Conservation (phyloP, 2,888 invertebrate genomes). For the Antheraea yamamai region DNA sequence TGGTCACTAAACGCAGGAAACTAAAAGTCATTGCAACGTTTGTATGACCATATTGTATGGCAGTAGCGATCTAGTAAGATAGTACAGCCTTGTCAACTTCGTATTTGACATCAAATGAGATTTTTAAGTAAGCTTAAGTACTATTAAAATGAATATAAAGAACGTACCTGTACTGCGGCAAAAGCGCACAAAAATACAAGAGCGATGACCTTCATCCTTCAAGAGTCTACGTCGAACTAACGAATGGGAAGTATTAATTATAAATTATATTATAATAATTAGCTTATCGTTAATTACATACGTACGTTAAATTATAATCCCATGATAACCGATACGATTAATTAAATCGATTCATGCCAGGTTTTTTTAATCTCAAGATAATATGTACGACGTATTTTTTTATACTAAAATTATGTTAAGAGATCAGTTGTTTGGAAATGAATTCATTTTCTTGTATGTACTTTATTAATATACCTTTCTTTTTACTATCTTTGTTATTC, state of each 20-base stretch:
- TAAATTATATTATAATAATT: conserved; percentile 26
- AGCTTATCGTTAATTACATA: conserved; percentile 25
- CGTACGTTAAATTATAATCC: conserved; percentile 46
- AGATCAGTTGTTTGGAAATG: neutral
- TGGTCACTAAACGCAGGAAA: no score
- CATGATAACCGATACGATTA: conserved; percentile 43
- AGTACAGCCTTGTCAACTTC: no score
- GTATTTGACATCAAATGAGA: no score
- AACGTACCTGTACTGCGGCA: conserved; percentile 61
- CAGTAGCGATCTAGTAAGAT: no score
- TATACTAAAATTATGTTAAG: neutral
- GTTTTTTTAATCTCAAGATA: conserved; percentile 40
- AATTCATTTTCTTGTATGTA: neutral
- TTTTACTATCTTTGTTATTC: no score
- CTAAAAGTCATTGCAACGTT: no score
- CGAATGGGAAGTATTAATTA: conserved; percentile 33
- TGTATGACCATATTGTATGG: no score
- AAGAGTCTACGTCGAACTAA: conserved; percentile 39
- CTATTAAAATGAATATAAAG: neutral
- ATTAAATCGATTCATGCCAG: conserved; percentile 33
- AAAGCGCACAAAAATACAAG: conserved; percentile 61
- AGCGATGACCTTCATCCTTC: conserved; percentile 66
- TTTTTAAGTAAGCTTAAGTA: neutral
- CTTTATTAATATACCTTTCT: no score
- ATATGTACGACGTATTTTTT: conserved; percentile 20